phyloP scores from a whole-genome alignment of 2,888 invertebrate species.

The Elmis aenea region DNA sequence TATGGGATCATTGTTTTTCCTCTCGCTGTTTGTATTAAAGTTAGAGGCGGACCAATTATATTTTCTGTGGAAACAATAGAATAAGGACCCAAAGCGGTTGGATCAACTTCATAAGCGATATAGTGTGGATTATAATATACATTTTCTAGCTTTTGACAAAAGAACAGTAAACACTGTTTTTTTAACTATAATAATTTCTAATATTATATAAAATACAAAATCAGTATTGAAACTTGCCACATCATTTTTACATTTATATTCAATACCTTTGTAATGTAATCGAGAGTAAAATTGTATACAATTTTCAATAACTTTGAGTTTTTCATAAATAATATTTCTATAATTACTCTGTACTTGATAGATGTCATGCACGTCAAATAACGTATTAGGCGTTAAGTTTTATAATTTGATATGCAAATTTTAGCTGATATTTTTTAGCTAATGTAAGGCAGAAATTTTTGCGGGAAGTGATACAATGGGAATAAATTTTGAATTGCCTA shows the following conservation, averaged over 20 bases:
- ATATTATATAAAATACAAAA: slow-evolving; percentile 12
- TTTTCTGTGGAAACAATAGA: slow-evolving; percentile 8
- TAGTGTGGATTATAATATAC: slow-evolving; percentile 5
- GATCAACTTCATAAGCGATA: slow-evolving; percentile 6
- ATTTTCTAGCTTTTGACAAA: slow-evolving; percentile 8
- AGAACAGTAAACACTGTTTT: slow-evolving; percentile 7
- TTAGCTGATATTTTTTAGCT: slow-evolving; percentile 25
- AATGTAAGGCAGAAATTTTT: slow-evolving; percentile 29
- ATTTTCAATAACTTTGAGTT: slow-evolving; percentile 8
- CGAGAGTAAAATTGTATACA: slow-evolving; percentile 11
- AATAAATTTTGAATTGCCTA: slow-evolving; percentile 25
- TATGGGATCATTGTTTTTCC: slow-evolving; percentile 13
- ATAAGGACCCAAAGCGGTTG: slow-evolving; percentile 7
- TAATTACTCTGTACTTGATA: slow-evolving; percentile 13
- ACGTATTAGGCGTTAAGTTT: neutral
- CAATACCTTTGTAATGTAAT: slow-evolving; percentile 6
- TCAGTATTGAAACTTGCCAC: slow-evolving; percentile 11
- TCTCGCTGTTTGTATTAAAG: slow-evolving; percentile 16
- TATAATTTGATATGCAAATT: slow-evolving; percentile 21
- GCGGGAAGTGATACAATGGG: slow-evolving; percentile 26
- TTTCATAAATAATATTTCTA: slow-evolving; percentile 10
- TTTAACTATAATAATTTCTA: slow-evolving; percentile 13
- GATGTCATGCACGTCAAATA: slow-evolving; percentile 5
- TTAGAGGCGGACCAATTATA: slow-evolving; percentile 15
- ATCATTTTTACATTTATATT: slow-evolving; percentile 12